Evolutionary conservation across 2,888 invertebrate genomes (phyloP), one percentile per base, ranked within the genome.

Genomic region (Chloroclysta siterata): DNA sequence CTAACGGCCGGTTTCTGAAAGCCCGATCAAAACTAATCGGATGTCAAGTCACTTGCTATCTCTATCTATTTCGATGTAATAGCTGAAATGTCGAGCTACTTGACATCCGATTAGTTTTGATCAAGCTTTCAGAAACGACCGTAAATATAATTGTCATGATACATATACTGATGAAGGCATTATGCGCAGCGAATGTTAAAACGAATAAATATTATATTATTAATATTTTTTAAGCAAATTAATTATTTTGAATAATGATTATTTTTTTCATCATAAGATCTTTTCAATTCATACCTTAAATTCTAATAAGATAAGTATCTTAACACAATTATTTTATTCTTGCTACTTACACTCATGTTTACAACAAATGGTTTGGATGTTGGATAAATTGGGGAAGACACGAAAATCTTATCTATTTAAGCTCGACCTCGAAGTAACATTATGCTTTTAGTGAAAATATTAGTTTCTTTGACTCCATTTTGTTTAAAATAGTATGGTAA

Each of bases 371-470:
- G 14, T 58, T 22, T 41, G 60, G 61, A 48, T 52, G 48, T 61
- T 51, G 54, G 54, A 14, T 60, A 48, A 61, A 65, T 63, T 65
- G 69, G 77, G 80, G 80, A 81, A 79, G 80, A 81, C 80, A 80
- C 75, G 76, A 63, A 70, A 69, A 71, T 70, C 72, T 76, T 76
- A 81, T 74, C 71, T 75, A 75, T 76, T 71, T 80, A 82, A 82
- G 82, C 82, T 82, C 82, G 82, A 81, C 75, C 73, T 76, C 71
- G 78, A 75, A 48, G 69, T 71, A 72, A 72, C 63, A 57, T 60
- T 48, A 60, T 51, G 47, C 36, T 46, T 56, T 61, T 58, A 58
- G 39, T 61, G 46, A 65, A 65, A 65, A 61, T 58, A 65, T 53
- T 60, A n/a, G 22, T 51, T 57, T 46, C 41, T 56, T 53, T 51